Evolutionary conservation across 2,888 invertebrate genomes (phyloP).

Genomic region (Drosophila niveifrons): DNA sequence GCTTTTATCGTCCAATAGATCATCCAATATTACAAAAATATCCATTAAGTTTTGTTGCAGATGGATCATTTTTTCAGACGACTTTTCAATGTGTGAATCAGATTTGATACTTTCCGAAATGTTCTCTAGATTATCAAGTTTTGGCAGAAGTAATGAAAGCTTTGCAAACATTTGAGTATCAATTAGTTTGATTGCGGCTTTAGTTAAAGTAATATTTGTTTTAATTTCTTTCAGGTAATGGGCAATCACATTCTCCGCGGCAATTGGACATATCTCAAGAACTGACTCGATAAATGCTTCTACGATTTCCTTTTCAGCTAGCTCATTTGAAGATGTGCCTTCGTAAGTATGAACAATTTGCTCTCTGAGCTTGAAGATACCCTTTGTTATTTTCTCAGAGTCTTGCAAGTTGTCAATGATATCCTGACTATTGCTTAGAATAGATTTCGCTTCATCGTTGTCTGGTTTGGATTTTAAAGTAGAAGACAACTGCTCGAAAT

Average conservation of each 20-base stretch:
- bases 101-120: constrained; percentile 52
- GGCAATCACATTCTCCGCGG: constrained; percentile 37
- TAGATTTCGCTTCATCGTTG: not conserved
- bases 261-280: constrained; percentile 48
- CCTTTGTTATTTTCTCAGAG: constrained; percentile 58
- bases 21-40: constrained; percentile 77
- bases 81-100: constrained; percentile 59
- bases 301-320: constrained; percentile 32
- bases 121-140: constrained; percentile 54
- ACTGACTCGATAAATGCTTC: constrained; percentile 58
- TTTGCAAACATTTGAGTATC: constrained; percentile 47
- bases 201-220: constrained; percentile 47
- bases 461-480: not conserved
- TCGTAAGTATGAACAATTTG: constrained; percentile 83
- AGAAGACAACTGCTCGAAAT: constrained; percentile 24
- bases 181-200: constrained; percentile 45
- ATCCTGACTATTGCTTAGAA: constrained; percentile 35
- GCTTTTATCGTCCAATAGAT: constrained; percentile 59
- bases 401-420: constrained; percentile 52
- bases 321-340: constrained; percentile 53
- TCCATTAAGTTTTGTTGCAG: constrained; percentile 82
- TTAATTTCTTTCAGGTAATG: constrained; percentile 55
- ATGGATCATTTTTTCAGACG: constrained; percentile 76
- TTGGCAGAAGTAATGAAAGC: constrained; percentile 49
- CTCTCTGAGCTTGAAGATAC: constrained; percentile 77